Evolutionary conservation across 1,140 invertebrate species (phyloP).

Genomic region (Drosophila pallidifrons): DNA sequence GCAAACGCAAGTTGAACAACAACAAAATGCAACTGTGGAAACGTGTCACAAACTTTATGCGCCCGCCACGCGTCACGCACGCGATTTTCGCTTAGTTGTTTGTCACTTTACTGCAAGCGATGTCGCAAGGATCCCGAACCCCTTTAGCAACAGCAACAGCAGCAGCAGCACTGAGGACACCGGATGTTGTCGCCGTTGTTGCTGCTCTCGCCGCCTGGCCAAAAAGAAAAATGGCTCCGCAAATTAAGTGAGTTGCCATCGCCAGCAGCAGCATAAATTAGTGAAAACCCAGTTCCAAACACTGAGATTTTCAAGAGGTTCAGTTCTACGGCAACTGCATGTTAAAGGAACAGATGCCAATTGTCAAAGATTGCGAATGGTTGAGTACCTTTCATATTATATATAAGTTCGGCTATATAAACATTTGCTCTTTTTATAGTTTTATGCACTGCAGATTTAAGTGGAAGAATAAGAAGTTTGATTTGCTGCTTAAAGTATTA

Average conservation of each 20-base stretch:
- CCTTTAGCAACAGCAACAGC: neutral
- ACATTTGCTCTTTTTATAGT: too few relatives aligned
- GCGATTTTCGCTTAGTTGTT: slow-evolving; percentile 82
- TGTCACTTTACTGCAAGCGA: slow-evolving; percentile 64
- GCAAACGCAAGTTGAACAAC: slow-evolving; percentile 16
- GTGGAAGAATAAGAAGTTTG: too few relatives aligned
- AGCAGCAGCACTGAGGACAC: neutral
- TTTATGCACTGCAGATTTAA: too few relatives aligned
- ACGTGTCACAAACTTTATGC: slow-evolving; percentile 82
- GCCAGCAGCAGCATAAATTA: slow-evolving; percentile 69
- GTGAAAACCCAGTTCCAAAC: slow-evolving; percentile 19
- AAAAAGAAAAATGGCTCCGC: slow-evolving; percentile 65
- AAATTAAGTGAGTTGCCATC: slow-evolving; percentile 76
- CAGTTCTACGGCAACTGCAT: neutral
- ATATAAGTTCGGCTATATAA: too few relatives aligned
- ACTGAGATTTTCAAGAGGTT: slow-evolving; percentile 50
- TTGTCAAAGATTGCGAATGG: neutral
- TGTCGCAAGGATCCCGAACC: neutral
- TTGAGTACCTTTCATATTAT: too few relatives aligned
- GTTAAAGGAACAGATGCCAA: slow-evolving; percentile 10
- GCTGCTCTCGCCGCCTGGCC: slow-evolving; percentile 33
- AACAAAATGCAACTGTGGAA: slow-evolving; percentile 76
- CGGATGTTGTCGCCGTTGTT: slow-evolving; percentile 31
- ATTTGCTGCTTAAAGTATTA: too few relatives aligned
- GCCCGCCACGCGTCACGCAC: slow-evolving; percentile 79